phyloP scores from a whole-genome alignment of 2,888 invertebrate genomes.

The Pardosa pseudoannulata region DNA sequence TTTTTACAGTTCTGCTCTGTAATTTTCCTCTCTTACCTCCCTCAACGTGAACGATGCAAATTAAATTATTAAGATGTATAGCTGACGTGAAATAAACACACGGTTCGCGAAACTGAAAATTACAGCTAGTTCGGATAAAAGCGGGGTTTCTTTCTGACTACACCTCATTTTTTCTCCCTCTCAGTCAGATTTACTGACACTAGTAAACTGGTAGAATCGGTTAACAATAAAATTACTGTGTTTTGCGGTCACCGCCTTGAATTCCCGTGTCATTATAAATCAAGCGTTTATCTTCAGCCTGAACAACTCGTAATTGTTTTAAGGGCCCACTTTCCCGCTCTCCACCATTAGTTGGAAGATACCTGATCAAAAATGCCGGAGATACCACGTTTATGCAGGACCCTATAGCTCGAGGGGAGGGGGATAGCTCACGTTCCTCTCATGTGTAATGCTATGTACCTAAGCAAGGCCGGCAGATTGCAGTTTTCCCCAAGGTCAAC shows the following conservation, averaged over 20 bases:
- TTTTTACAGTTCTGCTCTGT: no score
- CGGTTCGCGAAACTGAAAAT: no score
- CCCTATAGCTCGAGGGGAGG: background rate
- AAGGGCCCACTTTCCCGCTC: background rate
- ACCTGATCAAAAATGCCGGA: conserved; percentile 11
- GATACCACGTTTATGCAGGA: background rate
- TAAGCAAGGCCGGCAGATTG: conserved; percentile 38
- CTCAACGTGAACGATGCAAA: no score
- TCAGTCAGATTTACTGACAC: background rate
- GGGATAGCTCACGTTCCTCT: background rate
- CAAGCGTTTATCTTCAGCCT: background rate
- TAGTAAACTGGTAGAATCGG: background rate
- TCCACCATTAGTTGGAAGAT: conserved; percentile 10
- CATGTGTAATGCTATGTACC: background rate
- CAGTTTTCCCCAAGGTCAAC: conserved; percentile 34
- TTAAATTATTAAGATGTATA: no score
- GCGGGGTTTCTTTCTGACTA: no score
- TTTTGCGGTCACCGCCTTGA: conserved; percentile 10
- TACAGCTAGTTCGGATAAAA: no score
- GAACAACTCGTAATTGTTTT: conserved; percentile 1
- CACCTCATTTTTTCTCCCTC: no score
- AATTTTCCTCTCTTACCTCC: no score
- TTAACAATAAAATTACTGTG: conserved; percentile 8
- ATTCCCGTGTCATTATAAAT: conserved; percentile 6
- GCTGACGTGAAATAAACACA: no score